Evolutionary conservation across 2,113 vertebrate genomes (phyloP).

Genomic region (Mesoclemmys tuberculata): DNA sequence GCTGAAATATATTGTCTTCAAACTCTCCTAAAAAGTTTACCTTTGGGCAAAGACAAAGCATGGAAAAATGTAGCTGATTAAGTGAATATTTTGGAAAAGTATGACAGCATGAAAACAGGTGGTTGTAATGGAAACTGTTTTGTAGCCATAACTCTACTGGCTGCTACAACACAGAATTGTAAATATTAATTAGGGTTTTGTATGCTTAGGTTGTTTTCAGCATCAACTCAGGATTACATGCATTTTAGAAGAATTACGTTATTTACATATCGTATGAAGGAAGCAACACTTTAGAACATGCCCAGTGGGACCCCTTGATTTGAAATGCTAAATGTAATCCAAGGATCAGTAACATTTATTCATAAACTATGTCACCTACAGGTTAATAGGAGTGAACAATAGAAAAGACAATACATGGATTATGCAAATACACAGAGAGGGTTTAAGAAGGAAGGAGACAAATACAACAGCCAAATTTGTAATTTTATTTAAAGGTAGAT

Average conservation of each 20-base stretch:
- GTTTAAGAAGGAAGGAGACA: constrained; percentile 54
- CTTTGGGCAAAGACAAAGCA: background rate
- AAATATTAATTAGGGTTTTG: constrained; percentile 64
- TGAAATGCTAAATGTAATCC: constrained; percentile 65
- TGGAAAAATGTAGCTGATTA: background rate
- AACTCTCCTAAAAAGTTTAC: background rate
- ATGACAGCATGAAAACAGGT: background rate
- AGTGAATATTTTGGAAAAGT: background rate
- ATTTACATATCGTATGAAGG: constrained; percentile 72
- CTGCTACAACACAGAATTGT: background rate
- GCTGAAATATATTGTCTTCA: background rate
- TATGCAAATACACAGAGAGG: constrained; percentile 78
- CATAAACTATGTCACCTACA: constrained; percentile 75
- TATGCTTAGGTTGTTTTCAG: constrained; percentile 55
- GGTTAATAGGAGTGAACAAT: constrained; percentile 83
- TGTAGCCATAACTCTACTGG: background rate
- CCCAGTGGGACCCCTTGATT: constrained; percentile 64
- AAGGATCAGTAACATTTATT: constrained; percentile 77
- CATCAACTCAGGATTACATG: constrained; percentile 59
- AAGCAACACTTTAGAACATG: constrained; percentile 80
- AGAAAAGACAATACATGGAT: constrained; percentile 72
- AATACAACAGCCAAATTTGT: constrained; percentile 58
- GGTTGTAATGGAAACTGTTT: background rate
- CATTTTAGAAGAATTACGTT: constrained; percentile 65
- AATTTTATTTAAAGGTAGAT: constrained; percentile 74